Conservation (phyloP, 2,888 invertebrate species). For the Alviniconcha strummeri region DNA sequence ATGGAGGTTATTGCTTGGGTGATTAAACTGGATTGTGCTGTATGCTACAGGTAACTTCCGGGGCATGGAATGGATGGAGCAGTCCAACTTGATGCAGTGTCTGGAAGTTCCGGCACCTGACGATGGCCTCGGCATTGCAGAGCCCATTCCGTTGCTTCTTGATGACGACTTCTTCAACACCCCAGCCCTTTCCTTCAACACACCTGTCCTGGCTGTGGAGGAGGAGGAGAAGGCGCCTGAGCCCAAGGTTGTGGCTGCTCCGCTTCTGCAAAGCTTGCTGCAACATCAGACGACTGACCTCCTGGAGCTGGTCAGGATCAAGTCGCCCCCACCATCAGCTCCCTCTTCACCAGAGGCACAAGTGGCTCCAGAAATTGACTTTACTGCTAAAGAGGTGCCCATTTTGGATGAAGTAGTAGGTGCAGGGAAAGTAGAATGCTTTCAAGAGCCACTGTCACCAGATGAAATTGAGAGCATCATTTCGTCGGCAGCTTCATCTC, state of each 20-base stretch:
- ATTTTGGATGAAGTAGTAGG: conserved; percentile 32
- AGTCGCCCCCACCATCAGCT: conserved; percentile 1
- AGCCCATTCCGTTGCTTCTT: neutral
- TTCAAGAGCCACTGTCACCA: conserved; percentile 48
- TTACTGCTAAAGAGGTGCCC: neutral
- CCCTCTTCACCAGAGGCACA: conserved; percentile 28
- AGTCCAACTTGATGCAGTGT: conserved; percentile 49
- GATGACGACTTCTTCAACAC: neutral
- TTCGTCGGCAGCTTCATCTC: conserved; percentile 45
- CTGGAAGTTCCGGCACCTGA: conserved; percentile 40
- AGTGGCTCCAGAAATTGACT: conserved; percentile 27
- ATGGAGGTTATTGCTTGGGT: no score
- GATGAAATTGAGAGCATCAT: conserved; percentile 54
- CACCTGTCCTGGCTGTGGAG: neutral
- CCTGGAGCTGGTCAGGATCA: neutral
- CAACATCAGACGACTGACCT: conserved; percentile 2
- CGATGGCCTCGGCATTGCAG: conserved; percentile 2
- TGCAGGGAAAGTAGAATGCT: conserved; percentile 37
- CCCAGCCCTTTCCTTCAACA: neutral
- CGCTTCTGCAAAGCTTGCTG: conserved; percentile 28
- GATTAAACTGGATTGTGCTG: neutral
- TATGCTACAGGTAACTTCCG: conserved; percentile 52
- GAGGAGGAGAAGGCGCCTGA: neutral
- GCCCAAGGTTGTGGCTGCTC: neutral
- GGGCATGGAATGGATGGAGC: conserved; percentile 63